A percentile compares a stretch with the other conserved stretches of the same genome.
Conservation (phyloP, 2,113 vertebrate species). For the Gymnarchus niloticus region DNA sequence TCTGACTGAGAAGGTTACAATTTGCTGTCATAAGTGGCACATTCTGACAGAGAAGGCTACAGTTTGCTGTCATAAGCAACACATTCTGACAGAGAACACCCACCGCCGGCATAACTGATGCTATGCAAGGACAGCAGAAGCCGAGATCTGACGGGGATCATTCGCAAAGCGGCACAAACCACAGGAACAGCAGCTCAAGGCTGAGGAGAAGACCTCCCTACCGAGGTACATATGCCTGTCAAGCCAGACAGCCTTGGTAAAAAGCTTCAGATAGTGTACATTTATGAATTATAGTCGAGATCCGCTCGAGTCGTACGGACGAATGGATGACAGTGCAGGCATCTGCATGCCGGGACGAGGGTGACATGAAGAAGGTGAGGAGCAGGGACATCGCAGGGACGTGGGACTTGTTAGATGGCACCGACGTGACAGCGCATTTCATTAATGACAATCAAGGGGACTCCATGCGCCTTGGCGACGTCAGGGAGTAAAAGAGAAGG, state of each 20-base stretch:
- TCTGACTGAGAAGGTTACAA: too few species aligned
- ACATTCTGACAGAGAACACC: neutral
- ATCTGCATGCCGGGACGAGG: neutral
- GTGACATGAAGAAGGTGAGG: neutral
- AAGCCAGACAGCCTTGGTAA: neutral
- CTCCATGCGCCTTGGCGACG: slow-evolving; percentile 6
- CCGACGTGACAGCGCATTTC: neutral
- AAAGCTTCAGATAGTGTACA: neutral
- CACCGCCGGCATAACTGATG: neutral
- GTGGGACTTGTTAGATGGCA: neutral
- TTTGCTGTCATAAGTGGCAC: too few species aligned
- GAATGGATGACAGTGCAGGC: neutral
- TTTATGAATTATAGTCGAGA: neutral
- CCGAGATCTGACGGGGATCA: slow-evolving; percentile 33
- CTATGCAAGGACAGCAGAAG: slow-evolving; percentile 2
- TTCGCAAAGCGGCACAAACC: slow-evolving; percentile 26
- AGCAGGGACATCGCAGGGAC: neutral
- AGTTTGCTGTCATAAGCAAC: too few species aligned
- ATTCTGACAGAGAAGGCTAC: slow-evolving; percentile 2
- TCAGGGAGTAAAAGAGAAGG: slow-evolving; percentile 1
- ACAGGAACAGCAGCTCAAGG: slow-evolving; percentile 16
- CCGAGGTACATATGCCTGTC: slow-evolving; percentile 32
- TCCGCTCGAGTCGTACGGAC: neutral
- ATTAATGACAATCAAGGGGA: slow-evolving; percentile 10
- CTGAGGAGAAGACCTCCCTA: slow-evolving; percentile 12